Base-by-base conservation (phyloP, 1,140 invertebrate genomes). In the Rhagoletis pomonella region DNA sequence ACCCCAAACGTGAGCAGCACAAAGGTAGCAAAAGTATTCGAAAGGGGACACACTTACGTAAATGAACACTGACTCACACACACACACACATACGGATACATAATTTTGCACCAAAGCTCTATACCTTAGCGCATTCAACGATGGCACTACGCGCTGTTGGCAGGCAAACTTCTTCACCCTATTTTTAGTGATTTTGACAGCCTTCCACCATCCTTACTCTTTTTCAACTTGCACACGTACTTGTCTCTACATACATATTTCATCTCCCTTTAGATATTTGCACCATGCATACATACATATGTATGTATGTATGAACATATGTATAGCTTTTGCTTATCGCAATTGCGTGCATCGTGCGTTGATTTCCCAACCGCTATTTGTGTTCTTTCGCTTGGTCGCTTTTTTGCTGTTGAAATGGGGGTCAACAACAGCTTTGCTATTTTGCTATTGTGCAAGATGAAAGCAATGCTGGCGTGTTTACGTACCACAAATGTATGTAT, bases 321-420 rank as follows among this genome's bases (percentile, higher is more conserved):
- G 29, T 44, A n/a, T 47, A 19, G 14, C 50, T 81, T 12, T 17
- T 44, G 47, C 47, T 81, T 81, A 81, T 81, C 73, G 73, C 73
- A 42, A 81, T 81, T 81, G 73, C 73, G 47, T 81, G 73, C 47
- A 81, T 47, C 73, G 73, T 81, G 73, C 73, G 73, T 55, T 81
- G 73, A 81, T 81, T 81, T 81, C 47, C 73, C 73, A 81, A 50
- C 44, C 73, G 73, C 73, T 81, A 81, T 81, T 81, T 81, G 50
- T 81, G 69, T 73, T 50, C 47, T 77, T 39, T 50, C 42, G 29
- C 10, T 2, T 3, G 65, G 10, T 17, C 4, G 29, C n/a, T 77
- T 77, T 29, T 47, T 77, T 19, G 42, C 19, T 50, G 42, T 3
- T 55, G 19, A 81, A 81, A 81, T 81, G 73, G 73, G 73, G 73